Evolutionary conservation across 1,140 invertebrate species (phyloP).

Genomic region (Apis laboriosa): DNA sequence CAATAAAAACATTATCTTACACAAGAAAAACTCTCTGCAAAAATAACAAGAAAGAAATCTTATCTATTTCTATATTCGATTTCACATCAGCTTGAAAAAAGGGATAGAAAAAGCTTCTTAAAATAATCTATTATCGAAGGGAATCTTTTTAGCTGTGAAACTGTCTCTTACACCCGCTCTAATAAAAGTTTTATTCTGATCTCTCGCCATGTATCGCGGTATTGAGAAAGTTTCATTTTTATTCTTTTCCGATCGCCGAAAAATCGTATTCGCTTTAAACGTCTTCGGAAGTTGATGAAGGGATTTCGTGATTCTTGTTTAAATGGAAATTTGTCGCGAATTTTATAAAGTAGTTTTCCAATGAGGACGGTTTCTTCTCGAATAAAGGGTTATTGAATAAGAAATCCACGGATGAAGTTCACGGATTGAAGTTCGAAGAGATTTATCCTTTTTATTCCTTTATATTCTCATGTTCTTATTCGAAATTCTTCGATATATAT

Average conservation of each 20-base stretch:
- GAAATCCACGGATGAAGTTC: not conserved
- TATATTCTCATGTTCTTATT: not conserved
- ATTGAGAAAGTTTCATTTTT: not conserved
- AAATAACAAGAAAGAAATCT: not conserved
- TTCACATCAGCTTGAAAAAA: not conserved
- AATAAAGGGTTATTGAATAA: not conserved
- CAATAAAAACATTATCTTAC: too few species aligned
- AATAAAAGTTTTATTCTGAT: slow-evolving; percentile 5
- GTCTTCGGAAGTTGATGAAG: not conserved
- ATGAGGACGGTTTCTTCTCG: not conserved
- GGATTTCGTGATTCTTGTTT: not conserved
- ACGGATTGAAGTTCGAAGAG: not conserved
- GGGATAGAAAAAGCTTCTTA: not conserved
- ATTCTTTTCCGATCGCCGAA: not conserved
- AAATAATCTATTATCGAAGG: not conserved
- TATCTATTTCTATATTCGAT: not conserved
- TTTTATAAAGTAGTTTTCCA: not conserved
- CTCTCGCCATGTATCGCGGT: not conserved
- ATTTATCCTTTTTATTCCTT: not conserved
- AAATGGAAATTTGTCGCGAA: not conserved
- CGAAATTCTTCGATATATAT: too few species aligned
- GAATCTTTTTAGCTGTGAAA: not conserved
- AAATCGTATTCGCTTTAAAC: not conserved
- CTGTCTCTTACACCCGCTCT: not conserved
- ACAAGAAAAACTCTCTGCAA: not conserved